Conservation (phyloP, 2,888 invertebrate species). For the Melanchra persicariae region DNA sequence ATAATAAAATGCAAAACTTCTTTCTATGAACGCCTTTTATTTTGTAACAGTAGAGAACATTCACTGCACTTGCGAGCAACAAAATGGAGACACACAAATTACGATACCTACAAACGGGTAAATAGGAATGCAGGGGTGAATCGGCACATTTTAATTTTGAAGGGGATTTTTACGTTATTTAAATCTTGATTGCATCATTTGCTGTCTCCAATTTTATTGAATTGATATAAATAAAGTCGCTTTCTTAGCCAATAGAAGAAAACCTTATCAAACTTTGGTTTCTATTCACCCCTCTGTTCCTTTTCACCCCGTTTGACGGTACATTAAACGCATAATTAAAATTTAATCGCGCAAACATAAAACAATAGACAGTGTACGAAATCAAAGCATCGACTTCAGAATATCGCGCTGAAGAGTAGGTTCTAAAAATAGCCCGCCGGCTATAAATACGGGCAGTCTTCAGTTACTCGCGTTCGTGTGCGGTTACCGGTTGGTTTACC, state of each 20-base stretch:
- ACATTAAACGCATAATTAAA: conserved; percentile 18
- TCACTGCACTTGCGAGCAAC: neutral
- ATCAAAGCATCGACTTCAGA: conserved; percentile 42
- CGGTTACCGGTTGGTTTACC: conserved; percentile 37
- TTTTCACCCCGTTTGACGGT: no score
- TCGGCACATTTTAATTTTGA: no score
- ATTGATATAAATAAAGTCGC: no score
- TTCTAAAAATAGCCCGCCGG: conserved; percentile 58
- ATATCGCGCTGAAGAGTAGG: neutral
- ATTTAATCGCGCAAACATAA: neutral
- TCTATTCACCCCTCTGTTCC: no score
- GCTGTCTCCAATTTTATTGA: no score
- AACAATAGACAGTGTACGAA: conserved; percentile 35
- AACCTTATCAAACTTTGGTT: no score
- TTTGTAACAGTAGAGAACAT: conserved; percentile 1
- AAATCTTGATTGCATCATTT: no score
- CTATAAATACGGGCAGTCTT: conserved; percentile 70
- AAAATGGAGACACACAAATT: neutral
- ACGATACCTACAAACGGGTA: no score
- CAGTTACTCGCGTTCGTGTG: conserved; percentile 65
- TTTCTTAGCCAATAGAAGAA: no score
- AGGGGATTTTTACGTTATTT: no score
- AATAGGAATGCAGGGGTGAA: no score
- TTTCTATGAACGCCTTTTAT: conserved; percentile 56
- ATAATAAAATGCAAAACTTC: conserved; percentile 75